Evolutionary conservation across 2,888 invertebrate genomes (phyloP).

Genomic region (Panzeria rudis): DNA sequence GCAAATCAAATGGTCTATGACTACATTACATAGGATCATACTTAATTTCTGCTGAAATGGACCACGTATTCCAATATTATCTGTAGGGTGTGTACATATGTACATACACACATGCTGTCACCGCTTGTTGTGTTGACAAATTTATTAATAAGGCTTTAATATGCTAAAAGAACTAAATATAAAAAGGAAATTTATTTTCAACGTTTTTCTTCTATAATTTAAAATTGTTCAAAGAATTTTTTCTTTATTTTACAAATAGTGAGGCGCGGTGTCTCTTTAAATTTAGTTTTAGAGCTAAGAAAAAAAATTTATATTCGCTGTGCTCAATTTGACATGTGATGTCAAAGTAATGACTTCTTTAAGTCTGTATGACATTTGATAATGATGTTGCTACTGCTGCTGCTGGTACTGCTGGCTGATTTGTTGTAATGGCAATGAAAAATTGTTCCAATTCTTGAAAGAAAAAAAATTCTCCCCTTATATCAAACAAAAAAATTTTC

Average conservation of each 20-base stretch:
- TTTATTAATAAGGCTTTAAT: constrained; percentile 82
- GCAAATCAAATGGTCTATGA: no score
- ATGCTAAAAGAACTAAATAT: constrained; percentile 72
- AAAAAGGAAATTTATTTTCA: constrained; percentile 43
- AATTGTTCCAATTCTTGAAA: constrained; percentile 78
- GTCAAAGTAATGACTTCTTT: constrained; percentile 83
- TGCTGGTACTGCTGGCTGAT: constrained; percentile 36
- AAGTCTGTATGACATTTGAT: constrained; percentile 80
- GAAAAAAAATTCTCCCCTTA: constrained; percentile 44
- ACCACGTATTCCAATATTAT: no score
- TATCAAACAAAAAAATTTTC: not conserved
- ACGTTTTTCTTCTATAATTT: not conserved
- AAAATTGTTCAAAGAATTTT: constrained; percentile 38
- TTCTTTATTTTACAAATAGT: constrained; percentile 7
- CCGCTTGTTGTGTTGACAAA: constrained; percentile 81
- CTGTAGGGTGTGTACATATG: no score
- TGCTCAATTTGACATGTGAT: constrained; percentile 80
- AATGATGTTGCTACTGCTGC: constrained; percentile 64
- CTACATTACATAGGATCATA: no score
- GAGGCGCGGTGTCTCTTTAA: constrained; percentile 53
- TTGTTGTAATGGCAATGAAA: constrained; percentile 73
- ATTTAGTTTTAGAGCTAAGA: constrained; percentile 21
- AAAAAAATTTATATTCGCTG: constrained; percentile 1
- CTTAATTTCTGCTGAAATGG: no score
- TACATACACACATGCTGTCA: constrained; percentile 75